A percentile compares a stretch with the other conserved stretches of the same genome.
Evolutionary conservation across 2,888 invertebrate genomes (phyloP).

Genomic region (Drosophila ezoana): DNA sequence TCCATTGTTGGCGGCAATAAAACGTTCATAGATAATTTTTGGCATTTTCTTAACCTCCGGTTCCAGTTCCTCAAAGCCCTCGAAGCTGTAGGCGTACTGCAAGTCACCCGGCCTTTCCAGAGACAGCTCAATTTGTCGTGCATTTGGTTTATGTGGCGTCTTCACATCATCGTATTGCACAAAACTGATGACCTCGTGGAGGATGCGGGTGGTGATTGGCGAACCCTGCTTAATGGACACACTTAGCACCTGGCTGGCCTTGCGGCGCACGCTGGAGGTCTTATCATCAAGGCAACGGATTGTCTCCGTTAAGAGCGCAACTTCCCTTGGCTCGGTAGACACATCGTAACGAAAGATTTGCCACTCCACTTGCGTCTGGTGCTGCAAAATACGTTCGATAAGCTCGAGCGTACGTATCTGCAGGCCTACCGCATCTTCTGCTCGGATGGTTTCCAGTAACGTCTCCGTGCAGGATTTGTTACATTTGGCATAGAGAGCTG

Average conservation of each 20-base stretch:
- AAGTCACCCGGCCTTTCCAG: slow-evolving; percentile 70
- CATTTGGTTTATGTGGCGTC: slow-evolving; percentile 63
- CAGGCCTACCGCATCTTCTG: slow-evolving; percentile 80
- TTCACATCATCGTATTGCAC: slow-evolving; percentile 67
- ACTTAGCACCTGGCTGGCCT: slow-evolving; percentile 80
- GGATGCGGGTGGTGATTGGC: slow-evolving; percentile 77
- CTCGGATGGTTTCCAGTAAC: slow-evolving; percentile 75
- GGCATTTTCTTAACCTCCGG: slow-evolving; percentile 77
- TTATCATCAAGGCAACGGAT: slow-evolving; percentile 79
- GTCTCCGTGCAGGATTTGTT: slow-evolving; percentile 82
- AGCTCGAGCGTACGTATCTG: slow-evolving; percentile 82
- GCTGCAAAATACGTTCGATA: slow-evolving; percentile 76
- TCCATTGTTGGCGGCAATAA: slow-evolving; percentile 72
- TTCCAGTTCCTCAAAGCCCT: slow-evolving; percentile 76
- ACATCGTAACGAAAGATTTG: slow-evolving; percentile 83
- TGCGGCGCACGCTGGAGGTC: slow-evolving; percentile 81
- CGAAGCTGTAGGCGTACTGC: slow-evolving; percentile 78
- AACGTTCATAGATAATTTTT: slow-evolving; percentile 72
- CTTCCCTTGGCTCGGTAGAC: slow-evolving; percentile 82
- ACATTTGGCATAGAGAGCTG: slow-evolving; percentile 83
- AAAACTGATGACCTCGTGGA: slow-evolving; percentile 78
- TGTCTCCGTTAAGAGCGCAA: slow-evolving; percentile 78
- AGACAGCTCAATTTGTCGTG: slow-evolving; percentile 74
- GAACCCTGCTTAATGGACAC: slow-evolving; percentile 78
- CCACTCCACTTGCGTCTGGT: slow-evolving; percentile 83